Base-by-base conservation (phyloP, 2,113 vertebrate genomes). In the Entelurus aequoreus region DNA sequence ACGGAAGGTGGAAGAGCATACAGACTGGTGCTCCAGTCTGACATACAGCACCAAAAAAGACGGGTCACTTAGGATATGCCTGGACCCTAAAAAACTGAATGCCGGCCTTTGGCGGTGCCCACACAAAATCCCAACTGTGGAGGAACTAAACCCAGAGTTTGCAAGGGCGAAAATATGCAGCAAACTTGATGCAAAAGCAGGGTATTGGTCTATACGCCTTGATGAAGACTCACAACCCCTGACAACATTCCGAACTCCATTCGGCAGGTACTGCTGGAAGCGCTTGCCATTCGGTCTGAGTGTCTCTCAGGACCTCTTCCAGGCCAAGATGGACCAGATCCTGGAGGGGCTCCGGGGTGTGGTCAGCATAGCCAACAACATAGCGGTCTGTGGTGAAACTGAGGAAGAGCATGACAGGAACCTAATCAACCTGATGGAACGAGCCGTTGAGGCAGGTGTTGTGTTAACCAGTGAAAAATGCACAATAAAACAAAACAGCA, bases 261-360 rank as follows among this genome's bases (percentile, higher is more conserved):
- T n/a, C n/a, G n/a, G n/a, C n/a, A n/a, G n/a, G n/a, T n/a, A n/a
- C 63, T 72, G 69, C 57, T 65, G 55, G 62, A 65, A 44, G 60
- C 28, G 11, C 15, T 21, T 66, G 11, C 49, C 57, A 55, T 71
- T 60, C 47, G 42, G 42, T 10, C 55, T 60, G 6, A 64, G n/a
- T 59, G 21, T 68, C 4, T 61, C 48, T 5, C 55, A 65, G 8
- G 50, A 65, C 9, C 28, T 71, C 12, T 65, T 71, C 16, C 62
- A 55, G 15, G 59, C 59, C 47, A 61, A 49, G 36, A 63, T 59
- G 38, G 52, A 72, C 48, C 59, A 72, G 13, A 66, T 56, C 64
- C 58, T 63, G 19, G 56, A 52, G 62, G 54, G 48, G 1, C 48
- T 71, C 0, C 7, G 40, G 1, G 56, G 50, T 21, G 42, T 71